phyloP scores from a whole-genome alignment of 2,888 invertebrate genomes.

The Himalopsyche tibetana region DNA sequence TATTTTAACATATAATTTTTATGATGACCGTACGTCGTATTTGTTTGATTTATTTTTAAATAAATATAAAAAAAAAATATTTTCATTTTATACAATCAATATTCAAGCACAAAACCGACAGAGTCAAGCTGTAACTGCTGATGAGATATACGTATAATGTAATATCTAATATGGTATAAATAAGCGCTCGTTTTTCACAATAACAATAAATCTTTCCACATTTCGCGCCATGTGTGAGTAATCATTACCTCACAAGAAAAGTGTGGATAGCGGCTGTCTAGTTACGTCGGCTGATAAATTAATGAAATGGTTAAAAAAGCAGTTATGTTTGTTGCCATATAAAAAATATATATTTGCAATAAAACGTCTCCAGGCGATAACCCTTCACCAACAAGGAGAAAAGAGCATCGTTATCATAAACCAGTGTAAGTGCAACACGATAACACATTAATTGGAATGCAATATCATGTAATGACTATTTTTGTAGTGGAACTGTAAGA shows the following conservation, averaged over 20 bases:
- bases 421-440: constrained; percentile 18
- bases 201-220: constrained; percentile 35
- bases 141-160: not conserved
- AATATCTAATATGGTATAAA: not conserved
- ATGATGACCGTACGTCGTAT: too few species aligned
- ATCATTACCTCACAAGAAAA: not conserved
- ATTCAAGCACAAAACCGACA: too few species aligned
- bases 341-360: not conserved
- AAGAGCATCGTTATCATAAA: constrained; percentile 32
- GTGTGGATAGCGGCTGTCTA: not conserved
- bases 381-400: constrained; percentile 18
- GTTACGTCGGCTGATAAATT: not conserved
- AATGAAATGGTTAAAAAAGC: not conserved
- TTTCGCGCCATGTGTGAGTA: constrained; percentile 1
- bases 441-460: not conserved
- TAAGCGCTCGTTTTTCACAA: not conserved
- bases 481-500: not conserved
- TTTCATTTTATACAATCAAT: too few species aligned
- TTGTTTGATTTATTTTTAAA: too few species aligned
- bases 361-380: constrained; percentile 19
- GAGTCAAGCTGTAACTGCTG: not conserved
- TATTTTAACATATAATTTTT: too few species aligned
- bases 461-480: constrained; percentile 27
- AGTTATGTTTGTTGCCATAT: constrained; percentile 7
- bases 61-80: too few species aligned